Conservation (phyloP, 2,888 invertebrate genomes). For the Hypomecis atomaria region DNA sequence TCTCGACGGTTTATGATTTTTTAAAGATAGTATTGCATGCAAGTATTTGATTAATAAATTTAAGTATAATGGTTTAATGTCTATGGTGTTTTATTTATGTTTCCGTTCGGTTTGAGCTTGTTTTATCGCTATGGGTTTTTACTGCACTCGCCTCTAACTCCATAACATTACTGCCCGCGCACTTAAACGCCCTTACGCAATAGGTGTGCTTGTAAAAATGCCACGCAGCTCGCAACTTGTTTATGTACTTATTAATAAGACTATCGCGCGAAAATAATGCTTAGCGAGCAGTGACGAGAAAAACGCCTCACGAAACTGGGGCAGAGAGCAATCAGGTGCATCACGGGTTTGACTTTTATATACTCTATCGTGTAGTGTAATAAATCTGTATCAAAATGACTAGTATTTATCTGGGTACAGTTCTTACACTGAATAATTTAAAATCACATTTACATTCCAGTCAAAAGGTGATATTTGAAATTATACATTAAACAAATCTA, state of each 20-base stretch:
- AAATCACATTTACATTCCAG: too few species aligned
- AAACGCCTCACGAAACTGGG: too few species aligned
- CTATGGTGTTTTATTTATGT: conserved; percentile 73
- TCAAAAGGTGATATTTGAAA: too few species aligned
- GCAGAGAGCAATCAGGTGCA: too few species aligned
- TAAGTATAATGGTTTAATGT: conserved; percentile 79
- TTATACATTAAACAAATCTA: too few species aligned
- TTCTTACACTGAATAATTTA: too few species aligned
- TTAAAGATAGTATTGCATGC: conserved; percentile 76
- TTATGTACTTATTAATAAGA: conserved; percentile 31
- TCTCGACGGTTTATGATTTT: conserved; percentile 77
- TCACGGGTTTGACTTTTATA: too few species aligned
- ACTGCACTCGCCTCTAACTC: conserved; percentile 33
- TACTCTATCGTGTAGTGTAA: too few species aligned
- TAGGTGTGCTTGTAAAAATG: conserved; percentile 35
- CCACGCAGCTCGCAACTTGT: conserved; percentile 25
- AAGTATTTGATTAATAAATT: conserved; percentile 81
- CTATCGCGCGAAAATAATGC: conserved; percentile 22
- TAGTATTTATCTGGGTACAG: too few species aligned
- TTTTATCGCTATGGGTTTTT: conserved; percentile 33
- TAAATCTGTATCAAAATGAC: too few species aligned
- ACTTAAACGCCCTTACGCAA: conserved; percentile 30
- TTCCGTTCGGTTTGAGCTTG: conserved; percentile 37
- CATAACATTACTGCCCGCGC: conserved; percentile 20
- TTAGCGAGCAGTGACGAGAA: conserved; percentile 13